Base-by-base conservation (phyloP, 2,797 vertebrate genomes). In the Calcarius lapponicus region DNA sequence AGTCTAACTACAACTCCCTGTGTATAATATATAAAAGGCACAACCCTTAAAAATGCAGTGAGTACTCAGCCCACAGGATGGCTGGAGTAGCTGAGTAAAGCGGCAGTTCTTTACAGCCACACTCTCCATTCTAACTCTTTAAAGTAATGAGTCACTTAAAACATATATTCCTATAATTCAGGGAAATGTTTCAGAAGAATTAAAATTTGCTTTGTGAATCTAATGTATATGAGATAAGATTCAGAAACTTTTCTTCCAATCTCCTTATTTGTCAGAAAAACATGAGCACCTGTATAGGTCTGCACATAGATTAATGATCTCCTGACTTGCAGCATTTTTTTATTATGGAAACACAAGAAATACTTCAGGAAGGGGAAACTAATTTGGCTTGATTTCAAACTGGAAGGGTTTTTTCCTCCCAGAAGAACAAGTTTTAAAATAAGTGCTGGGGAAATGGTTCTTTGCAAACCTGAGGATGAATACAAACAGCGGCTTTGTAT, bases 391-490 rank as follows among this genome's bases (percentile, higher is more conserved):
- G 13, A 65, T 90, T 92, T 92, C 76, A 93, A 29, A 82, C 43
- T 83, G 58, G 48, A 88, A 61, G 17, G 31, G 3, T 2, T 60
- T 84, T 81, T 94, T 92, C 64, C 70, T 95, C 76, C 60, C 90
- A 93, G 86, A 96, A 95, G 85, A 95, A 42, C 48, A 88, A 84
- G 42, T 71, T 71, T 90, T 88, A 88, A 92, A 94, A 84, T 94
- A 86, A 75, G 20, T 92, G 25, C 38, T 76, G 42, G 17, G 66
- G 70, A 96, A 96, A 90, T 84, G 29, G 64, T 54, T 90, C 73
- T 94, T 83, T 57, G 60, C 89, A 92, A 88, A 86, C 40, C 76
- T 81, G 51, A 76, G 26, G 21, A 70, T 60, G 70, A 94, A 73
- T 64, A 81, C 8, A 1, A 86, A 72, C 42, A 21, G 16, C 31